These are phyloP conservation scores for Motacilla alba DNA, from an alignment of 2,113 vertebrate genomes.

Conservation along the genomic window DNA sequence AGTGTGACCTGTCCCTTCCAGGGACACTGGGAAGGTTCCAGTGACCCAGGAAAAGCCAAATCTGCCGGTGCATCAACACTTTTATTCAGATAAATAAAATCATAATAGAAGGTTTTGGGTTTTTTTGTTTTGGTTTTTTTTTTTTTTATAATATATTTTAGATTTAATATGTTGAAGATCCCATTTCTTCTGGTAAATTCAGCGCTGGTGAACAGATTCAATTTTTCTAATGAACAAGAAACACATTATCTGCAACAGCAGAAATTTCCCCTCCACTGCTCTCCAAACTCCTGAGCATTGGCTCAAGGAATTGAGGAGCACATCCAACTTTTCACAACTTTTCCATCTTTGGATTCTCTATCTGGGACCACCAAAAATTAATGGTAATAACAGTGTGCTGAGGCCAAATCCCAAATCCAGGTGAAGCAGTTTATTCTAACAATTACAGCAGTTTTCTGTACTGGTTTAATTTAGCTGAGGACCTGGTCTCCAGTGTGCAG, in stretches of 20 bases:
- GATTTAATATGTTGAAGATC: neutral
- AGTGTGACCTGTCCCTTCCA: neutral
- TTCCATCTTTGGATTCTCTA: neutral
- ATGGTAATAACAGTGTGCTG: neutral
- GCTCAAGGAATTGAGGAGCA: neutral
- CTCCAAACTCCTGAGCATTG: neutral
- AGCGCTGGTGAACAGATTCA: conserved; percentile 14
- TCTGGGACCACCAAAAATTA: neutral
- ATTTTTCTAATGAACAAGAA: neutral
- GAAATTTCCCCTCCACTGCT: neutral
- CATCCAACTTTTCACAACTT: neutral
- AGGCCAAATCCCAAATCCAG: neutral
- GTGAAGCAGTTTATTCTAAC: neutral
- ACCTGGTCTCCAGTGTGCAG: neutral
- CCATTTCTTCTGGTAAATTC: neutral
- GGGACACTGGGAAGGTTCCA: neutral
- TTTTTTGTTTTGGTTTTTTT: too few relatives aligned
- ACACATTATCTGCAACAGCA: neutral
- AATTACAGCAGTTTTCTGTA: neutral
- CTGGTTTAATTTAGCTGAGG: neutral
- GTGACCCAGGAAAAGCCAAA: neutral
- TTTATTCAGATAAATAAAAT: neutral
- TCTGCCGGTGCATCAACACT: neutral
- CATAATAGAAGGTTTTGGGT: neutral
- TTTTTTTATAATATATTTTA: neutral